Evolutionary conservation across 2,113 vertebrate species (phyloP), one percentile per base, ranked within the genome.

Genomic region (Microcebus ravelobensis): DNA sequence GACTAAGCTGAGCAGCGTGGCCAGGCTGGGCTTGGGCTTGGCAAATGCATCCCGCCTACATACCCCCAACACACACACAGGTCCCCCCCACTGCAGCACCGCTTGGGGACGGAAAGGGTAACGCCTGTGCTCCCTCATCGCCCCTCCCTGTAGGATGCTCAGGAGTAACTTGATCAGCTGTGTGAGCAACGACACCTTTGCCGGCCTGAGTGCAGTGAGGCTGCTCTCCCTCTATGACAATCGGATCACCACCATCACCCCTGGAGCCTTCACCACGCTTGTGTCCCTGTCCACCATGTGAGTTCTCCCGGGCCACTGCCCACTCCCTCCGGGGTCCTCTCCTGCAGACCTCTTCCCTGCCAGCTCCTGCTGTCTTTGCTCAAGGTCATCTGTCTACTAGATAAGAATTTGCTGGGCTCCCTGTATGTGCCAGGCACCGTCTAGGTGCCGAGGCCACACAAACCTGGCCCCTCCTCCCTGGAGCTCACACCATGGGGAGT

Each of bases 141-240:
- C 29, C 21, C 29, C 70, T 91, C 93, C 57, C 97, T 96, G 5
- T 94, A 99, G 99, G 97, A 99, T 99, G 99, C 98, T 99, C 91
- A 98, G 99, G 87, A 99, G 99, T 98, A 99, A 99, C 98, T 98
- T 99, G 97, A 99, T 99, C 98, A 99, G 98, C 98, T 99, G 99
- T 95, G 99, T 99, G 87, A 99, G 99, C 98, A 99, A 99, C 31
- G 98, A 99, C 52, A 99, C 99, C 3, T 99, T 99, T 57, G 99
- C 99, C 1, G 99, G 99, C 74, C 98, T 99, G 97, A 99, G 99
- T 96, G 99, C 99, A 0, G 99, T 99, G 90, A 99, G 99, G 42
- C 98, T 99, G 95, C 99, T 99, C 20, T 99, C 99, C 0, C 99
- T 99, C 25, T 99, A 99, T 5, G 99, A 99, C 98, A 99, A 99